These are phyloP conservation scores for Scolopax bukidnonensis DNA, from an alignment of 2,797 vertebrate species.

Conservation along the genomic window DNA sequence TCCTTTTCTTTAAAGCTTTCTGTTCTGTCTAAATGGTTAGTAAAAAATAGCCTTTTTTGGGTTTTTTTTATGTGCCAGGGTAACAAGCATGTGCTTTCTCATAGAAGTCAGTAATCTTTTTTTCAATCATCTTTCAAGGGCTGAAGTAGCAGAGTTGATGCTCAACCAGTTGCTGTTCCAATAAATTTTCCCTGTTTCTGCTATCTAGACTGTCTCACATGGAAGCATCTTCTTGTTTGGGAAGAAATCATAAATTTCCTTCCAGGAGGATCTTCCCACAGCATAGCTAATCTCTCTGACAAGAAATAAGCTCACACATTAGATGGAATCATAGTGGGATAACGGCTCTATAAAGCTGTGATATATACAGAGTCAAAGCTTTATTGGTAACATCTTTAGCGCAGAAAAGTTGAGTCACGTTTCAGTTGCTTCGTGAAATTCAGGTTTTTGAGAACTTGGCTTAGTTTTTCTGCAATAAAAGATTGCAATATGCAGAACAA, in stretches of 20 bases:
- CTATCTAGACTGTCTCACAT: neutral
- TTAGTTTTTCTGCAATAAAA: neutral
- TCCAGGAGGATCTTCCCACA: neutral
- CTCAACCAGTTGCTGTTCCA: neutral
- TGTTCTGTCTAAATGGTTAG: neutral
- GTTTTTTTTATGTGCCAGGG: neutral
- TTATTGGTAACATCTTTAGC: neutral
- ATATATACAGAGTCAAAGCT: neutral
- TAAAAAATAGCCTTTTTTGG: neutral
- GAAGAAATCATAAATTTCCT: neutral
- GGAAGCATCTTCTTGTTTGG: neutral
- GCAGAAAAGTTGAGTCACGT: neutral
- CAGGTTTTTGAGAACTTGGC: neutral
- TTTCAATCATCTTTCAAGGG: neutral
- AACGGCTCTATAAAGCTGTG: neutral
- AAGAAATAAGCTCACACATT: neutral
- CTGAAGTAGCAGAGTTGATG: neutral
- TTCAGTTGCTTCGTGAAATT: neutral
- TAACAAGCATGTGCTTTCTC: neutral
- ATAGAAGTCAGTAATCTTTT: neutral
- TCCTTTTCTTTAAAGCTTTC: neutral
- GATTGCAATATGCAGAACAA: neutral
- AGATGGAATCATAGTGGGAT: neutral
- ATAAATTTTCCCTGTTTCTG: neutral
- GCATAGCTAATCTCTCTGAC: neutral